Evolutionary conservation across 2,888 invertebrate genomes (phyloP).

Genomic region (Melieria crassipennis): DNA sequence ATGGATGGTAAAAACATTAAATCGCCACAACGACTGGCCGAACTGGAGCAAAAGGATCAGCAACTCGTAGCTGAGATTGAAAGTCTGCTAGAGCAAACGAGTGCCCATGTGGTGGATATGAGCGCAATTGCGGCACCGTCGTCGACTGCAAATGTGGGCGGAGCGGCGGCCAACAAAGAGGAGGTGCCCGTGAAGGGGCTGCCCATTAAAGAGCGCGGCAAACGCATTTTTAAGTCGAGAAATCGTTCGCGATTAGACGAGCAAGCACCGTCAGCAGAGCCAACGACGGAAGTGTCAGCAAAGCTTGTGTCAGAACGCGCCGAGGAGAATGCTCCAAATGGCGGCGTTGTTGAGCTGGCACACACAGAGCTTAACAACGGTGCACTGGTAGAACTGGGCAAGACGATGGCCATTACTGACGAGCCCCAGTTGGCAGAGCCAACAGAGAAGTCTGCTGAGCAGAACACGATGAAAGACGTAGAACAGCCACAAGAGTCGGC

Average conservation of each 20-base stretch:
- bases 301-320: neutral
- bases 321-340: neutral
- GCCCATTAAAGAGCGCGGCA: constrained; percentile 64
- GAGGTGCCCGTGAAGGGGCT: constrained; percentile 54
- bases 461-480: too few relatives aligned
- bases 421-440: too few relatives aligned
- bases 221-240: constrained; percentile 64
- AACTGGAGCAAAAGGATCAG: constrained; percentile 50
- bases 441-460: too few relatives aligned
- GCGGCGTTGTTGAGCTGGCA: neutral
- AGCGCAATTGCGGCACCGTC: constrained; percentile 6
- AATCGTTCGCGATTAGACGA: constrained; percentile 53
- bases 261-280: neutral
- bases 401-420: too few relatives aligned
- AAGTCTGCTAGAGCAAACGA: constrained; percentile 72
- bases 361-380: neutral
- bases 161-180: constrained; percentile 36
- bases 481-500: too few relatives aligned
- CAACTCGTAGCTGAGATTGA: constrained; percentile 70
- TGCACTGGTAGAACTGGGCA: too few relatives aligned
- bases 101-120: constrained; percentile 60
- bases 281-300: neutral
- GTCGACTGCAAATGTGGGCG: constrained; percentile 5
- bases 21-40: constrained; percentile 27
- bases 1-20: constrained; percentile 9